Percentiles rank a stretch among this genome's conserved stretches.
phyloP scores from a whole-genome alignment of 2,888 invertebrate genomes.

The Acanthosepion esculentum region DNA sequence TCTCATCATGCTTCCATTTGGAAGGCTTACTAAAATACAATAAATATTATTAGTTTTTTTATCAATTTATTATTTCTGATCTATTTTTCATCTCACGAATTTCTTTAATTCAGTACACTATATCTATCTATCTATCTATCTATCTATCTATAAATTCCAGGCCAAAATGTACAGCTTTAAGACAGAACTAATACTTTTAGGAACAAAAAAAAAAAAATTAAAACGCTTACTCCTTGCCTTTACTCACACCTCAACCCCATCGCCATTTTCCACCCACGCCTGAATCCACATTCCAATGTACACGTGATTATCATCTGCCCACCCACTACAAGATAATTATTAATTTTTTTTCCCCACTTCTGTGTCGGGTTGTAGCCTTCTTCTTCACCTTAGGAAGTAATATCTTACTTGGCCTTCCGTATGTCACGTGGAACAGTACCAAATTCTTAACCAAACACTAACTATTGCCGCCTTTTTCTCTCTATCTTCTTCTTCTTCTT shows the following conservation, averaged over 20 bases:
- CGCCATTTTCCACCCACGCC: neutral
- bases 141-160: no score
- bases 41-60: no score
- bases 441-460: neutral
- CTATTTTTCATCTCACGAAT: no score
- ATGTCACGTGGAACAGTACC: neutral
- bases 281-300: neutral
- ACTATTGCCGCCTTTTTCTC: neutral
- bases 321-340: neutral
- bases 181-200: no score
- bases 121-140: no score
- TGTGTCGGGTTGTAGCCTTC: neutral
- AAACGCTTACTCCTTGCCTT: neutral
- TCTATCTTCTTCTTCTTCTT: neutral
- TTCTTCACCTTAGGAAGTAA: neutral
- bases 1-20: no score
- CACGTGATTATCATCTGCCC: conserved; percentile 33
- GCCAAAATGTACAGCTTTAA: no score
- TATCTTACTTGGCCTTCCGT: neutral
- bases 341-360: neutral
- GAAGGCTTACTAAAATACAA: no score
- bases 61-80: no score
- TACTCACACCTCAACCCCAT: neutral
- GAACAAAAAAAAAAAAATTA: no score
- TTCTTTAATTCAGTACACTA: no score